Conservation (phyloP, 2,888 invertebrate genomes). For the Agonum fuliginosum region DNA sequence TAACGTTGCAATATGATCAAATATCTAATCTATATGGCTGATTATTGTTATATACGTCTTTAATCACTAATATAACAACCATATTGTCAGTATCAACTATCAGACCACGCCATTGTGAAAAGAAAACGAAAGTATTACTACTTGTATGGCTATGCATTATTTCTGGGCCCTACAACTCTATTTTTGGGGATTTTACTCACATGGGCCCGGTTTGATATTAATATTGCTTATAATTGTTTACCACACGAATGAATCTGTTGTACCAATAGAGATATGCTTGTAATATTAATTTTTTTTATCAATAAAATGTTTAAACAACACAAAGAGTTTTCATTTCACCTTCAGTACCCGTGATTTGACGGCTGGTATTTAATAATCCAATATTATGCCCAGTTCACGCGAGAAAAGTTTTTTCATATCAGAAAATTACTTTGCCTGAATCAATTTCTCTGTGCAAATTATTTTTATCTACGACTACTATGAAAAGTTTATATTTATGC, state of each 20-base stretch:
- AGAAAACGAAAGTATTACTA: slow-evolving; percentile 10
- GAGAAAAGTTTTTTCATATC: no score
- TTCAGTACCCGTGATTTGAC: background rate
- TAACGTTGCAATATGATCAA: slow-evolving; percentile 52
- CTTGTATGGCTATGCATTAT: slow-evolving; percentile 8
- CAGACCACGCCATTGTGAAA: no score
- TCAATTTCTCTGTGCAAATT: no score
- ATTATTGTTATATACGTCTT: slow-evolving; percentile 51
- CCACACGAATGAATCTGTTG: slow-evolving; percentile 33
- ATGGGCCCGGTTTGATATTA: slow-evolving; percentile 23
- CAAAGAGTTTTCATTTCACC: background rate
- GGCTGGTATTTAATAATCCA: no score
- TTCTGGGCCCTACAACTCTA: slow-evolving; percentile 14
- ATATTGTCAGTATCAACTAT: background rate
- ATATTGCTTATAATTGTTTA: slow-evolving; percentile 41
- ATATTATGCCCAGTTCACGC: no score
- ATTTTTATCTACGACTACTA: no score
- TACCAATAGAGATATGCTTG: slow-evolving; percentile 52
- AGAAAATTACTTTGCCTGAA: no score
- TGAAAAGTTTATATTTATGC: no score
- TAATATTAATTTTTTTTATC: slow-evolving; percentile 47
- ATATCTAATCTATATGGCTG: slow-evolving; percentile 50
- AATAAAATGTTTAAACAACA: slow-evolving; percentile 45
- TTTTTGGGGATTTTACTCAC: slow-evolving; percentile 18
- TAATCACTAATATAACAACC: slow-evolving; percentile 1